Conservation (phyloP, 2,888 invertebrate genomes). For the Pristionchus japonicus region DNA sequence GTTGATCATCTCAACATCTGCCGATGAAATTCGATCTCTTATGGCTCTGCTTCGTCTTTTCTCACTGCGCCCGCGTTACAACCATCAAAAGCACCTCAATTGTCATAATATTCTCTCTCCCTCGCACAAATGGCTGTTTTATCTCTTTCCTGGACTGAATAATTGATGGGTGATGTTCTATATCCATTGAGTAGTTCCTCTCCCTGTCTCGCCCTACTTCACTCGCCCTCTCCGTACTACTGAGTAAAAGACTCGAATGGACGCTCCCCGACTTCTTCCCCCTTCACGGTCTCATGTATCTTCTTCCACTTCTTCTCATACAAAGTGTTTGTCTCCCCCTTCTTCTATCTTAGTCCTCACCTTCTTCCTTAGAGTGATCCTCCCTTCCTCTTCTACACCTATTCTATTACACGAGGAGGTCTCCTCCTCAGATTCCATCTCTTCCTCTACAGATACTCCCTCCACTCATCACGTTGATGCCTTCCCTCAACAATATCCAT, state of each 20-base stretch:
- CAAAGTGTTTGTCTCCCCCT: constrained; percentile 5
- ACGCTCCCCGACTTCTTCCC: constrained; percentile 15
- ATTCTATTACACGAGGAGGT: constrained; percentile 44
- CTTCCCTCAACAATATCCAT: background rate
- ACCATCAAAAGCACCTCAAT: constrained; percentile 34
- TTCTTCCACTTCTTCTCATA: background rate
- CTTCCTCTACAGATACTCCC: background rate
- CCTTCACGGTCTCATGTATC: constrained; percentile 16
- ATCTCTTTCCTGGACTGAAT: background rate
- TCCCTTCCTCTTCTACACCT: constrained; percentile 32
- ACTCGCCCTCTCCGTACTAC: constrained; percentile 15
- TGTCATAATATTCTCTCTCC: constrained; percentile 3
- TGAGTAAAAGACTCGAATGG: background rate
- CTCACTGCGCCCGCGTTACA: background rate
- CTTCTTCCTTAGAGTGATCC: constrained; percentile 14
- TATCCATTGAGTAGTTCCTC: constrained; percentile 17
- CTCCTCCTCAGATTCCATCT: constrained; percentile 33
- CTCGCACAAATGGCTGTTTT: background rate
- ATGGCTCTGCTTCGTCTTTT: constrained; percentile 31
- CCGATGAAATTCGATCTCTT: constrained; percentile 25
- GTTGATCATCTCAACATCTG: constrained; percentile 38
- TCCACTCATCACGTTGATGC: background rate
- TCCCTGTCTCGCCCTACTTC: background rate
- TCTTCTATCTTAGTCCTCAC: constrained; percentile 40
- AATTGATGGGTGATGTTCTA: constrained; percentile 12